Conservation (phyloP, 2,797 vertebrate species). For the Betta splendens region DNA sequence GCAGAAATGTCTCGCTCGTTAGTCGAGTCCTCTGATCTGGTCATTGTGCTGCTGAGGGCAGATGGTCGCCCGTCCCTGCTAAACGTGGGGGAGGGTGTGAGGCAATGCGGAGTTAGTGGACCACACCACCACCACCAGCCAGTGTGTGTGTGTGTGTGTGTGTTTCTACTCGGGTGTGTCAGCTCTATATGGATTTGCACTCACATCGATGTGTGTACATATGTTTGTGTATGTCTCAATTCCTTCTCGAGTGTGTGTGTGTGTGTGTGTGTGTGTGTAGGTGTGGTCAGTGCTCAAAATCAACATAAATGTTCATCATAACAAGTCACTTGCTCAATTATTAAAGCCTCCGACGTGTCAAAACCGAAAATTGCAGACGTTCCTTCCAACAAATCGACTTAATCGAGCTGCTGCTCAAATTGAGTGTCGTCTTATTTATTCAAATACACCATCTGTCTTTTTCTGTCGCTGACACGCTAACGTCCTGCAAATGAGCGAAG, state of each 20-base stretch:
- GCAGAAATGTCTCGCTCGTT: constrained; percentile 58
- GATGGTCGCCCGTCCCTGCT: constrained; percentile 71
- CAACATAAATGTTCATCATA: constrained; percentile 16
- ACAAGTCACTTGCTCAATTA: constrained; percentile 10
- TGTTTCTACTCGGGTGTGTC: constrained; percentile 15
- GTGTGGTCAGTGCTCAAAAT: background rate
- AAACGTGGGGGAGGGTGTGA: constrained; percentile 50
- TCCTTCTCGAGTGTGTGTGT: constrained; percentile 2
- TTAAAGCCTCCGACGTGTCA: background rate
- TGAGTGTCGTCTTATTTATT: constrained; percentile 6
- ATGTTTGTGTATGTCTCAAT: constrained; percentile 1
- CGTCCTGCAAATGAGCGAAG: constrained; percentile 34
- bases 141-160: constrained; percentile 33
- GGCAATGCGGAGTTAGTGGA: constrained; percentile 19
- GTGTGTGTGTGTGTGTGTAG: background rate
- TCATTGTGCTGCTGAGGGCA: constrained; percentile 72
- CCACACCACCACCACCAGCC: constrained; percentile 8
- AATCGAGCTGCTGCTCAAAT: constrained; percentile 1
- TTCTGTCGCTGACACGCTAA: constrained; percentile 16
- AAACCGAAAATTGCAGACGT: constrained; percentile 5
- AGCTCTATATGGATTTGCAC: constrained; percentile 8
- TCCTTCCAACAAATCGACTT: background rate
- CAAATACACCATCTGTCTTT: background rate
- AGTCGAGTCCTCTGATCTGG: constrained; percentile 65
- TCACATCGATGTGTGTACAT: constrained; percentile 12